Base-by-base conservation (phyloP, 2,113 vertebrate genomes). In the Atractosteus spatula region DNA sequence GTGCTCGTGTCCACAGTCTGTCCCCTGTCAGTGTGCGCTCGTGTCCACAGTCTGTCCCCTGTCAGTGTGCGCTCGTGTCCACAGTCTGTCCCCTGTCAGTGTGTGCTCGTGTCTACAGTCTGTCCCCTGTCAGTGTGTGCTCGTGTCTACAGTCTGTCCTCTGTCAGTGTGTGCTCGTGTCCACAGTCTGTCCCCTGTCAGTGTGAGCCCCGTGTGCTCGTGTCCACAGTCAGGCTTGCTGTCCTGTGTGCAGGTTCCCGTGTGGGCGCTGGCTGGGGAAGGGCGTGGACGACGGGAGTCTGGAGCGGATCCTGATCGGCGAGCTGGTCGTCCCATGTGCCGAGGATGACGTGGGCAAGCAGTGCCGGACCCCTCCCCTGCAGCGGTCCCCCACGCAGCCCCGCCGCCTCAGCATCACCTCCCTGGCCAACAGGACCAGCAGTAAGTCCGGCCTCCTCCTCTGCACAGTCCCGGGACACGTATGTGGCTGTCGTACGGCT, bases 221-320 rank as follows among this genome's bases (percentile, higher is more conserved):
- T 10, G 2, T 51, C 5, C 10, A 51, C 10, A 51, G 10, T 51
- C 29, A 29, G 47, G 47, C 5, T 10, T 10, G 10, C 57, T 2
- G 57, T 59, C 13, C 29, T 59, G 5, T 59, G 57, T 67, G 41
- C 8, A 98, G 96, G 86, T 98, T 91, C 82, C 95, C 96, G 0
- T 98, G 96, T 0, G 95, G 96, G 0, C 89, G 94, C 1, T 98
- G 96, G 96, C 86, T 98, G 16, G 96, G 96, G 2, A 97, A 94
- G 41, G 95, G 96, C 0, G 86, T 98, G 0, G 96, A 96, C 0
- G 96, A 98, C 0, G 96, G 96, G 74, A 98, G 96, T 61, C 82
- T 98, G 77, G 96, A 98, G 82, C 78, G 96, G 42, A 91, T 98
- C 17, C 91, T 98, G 13, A 96, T 98, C 0, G 96, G 96, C 3